Percentiles rank a stretch among this genome's conserved stretches.
Conservation (phyloP, 1,140 invertebrate species). For the Ceratina calcarata region DNA sequence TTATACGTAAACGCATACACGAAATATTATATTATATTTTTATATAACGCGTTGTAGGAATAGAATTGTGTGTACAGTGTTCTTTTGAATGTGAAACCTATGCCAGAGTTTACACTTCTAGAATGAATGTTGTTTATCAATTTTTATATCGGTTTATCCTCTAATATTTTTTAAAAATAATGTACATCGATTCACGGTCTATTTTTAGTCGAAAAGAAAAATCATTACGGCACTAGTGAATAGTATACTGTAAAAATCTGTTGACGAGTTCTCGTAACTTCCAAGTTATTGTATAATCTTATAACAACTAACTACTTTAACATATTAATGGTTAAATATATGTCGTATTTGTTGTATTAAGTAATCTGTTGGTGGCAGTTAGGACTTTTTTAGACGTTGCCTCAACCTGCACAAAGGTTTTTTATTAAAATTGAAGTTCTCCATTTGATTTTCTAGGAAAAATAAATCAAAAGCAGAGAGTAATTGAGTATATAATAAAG, state of each 20-base stretch:
- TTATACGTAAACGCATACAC: neutral
- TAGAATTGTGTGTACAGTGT: neutral
- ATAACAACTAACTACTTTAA: neutral
- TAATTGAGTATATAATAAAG: neutral
- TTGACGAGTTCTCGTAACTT: neutral
- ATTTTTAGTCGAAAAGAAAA: neutral
- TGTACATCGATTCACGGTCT: neutral
- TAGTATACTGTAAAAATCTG: slow-evolving; percentile 1
- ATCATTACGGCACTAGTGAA: neutral
- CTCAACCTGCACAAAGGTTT: too few relatives aligned
- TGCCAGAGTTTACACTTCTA: neutral
- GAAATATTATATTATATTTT: too few relatives aligned
- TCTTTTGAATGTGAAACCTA: neutral
- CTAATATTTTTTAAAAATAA: neutral
- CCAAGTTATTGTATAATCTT: neutral
- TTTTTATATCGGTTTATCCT: neutral
- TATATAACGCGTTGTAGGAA: slow-evolving; percentile 7
- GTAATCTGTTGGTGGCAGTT: too few relatives aligned
- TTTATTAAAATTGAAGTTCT: too few relatives aligned
- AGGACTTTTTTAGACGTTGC: too few relatives aligned
- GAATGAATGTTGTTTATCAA: neutral
- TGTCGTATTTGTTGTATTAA: too few relatives aligned
- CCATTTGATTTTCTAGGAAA: neutral
- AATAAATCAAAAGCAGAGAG: neutral
- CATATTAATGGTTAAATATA: neutral